Base-by-base conservation (phyloP, 2,797 vertebrate species). In the Pipistrellus kuhlii region DNA sequence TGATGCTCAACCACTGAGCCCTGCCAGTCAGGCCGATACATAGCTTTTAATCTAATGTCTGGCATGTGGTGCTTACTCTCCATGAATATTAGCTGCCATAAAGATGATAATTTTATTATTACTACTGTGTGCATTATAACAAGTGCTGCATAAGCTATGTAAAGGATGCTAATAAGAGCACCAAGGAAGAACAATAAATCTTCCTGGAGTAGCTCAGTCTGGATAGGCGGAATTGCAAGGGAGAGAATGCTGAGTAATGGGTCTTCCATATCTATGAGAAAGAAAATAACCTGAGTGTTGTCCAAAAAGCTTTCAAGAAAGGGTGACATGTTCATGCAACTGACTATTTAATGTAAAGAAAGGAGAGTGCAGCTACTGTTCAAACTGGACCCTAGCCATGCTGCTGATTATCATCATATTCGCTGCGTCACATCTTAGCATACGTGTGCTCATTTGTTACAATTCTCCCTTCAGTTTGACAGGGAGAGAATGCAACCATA, bases 401-500 rank as follows among this genome's bases (percentile, higher is more conserved):
- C 73, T 78, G 82, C 69, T 64, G 86, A 8, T 17, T 51, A 91
- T 12, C 38, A 96, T 93, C 46, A 7, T n/a, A 91, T 91, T 78
- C 69, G 71, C 75, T 90, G 25, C 6, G 12, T 89, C 90, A 73
- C 21, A 51, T 87, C 93, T 57, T 85, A 76, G 80, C 86, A 87
- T 6, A 55, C 8, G 1, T 51, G 96, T 15, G 48, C 38, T 95
- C 95, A 90, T 94, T 95, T 95, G 91, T 96, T 95, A 86, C 59
- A 91, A 88, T 96, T 95, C 93, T 88, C 86, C 55, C 64, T 96
- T 96, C 77, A 48, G 69, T 81, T 66, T 87, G 91, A 95, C 68
- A 38, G 8, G 83, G 90, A 93, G 87, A 96, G 80, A 97, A 96
- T 96, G n/a, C 66, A 95, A 87, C 83, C 68, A 51, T 71, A 91